Evolutionary conservation across 2,113 vertebrate species (phyloP).

Genomic region (Micronycteris hirsuta): DNA sequence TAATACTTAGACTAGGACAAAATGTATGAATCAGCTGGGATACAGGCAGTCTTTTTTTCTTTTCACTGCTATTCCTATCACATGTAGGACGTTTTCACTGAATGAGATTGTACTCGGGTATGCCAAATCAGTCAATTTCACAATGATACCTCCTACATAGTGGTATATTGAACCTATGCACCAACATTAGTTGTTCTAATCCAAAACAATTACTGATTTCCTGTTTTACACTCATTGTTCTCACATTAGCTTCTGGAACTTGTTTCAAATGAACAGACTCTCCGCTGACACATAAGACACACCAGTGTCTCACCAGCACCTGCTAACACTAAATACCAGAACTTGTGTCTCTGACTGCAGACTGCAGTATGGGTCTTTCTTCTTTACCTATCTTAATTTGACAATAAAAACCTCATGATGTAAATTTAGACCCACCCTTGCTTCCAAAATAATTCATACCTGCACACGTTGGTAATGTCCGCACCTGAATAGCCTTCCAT

Average conservation of each 20-base stretch:
- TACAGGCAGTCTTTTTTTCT: not conserved
- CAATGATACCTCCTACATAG: not conserved
- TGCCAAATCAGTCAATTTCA: not conserved
- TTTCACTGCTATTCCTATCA: not conserved
- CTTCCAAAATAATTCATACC: constrained; percentile 79
- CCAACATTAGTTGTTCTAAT: not conserved
- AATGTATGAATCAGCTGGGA: not conserved
- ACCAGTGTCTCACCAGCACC: not conserved
- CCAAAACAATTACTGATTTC: not conserved
- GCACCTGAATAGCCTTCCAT: constrained; percentile 98
- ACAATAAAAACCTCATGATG: not conserved
- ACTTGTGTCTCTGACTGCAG: not conserved
- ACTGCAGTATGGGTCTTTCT: not conserved
- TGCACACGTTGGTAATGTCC: constrained; percentile 98
- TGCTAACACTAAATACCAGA: not conserved
- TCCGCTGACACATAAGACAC: not conserved
- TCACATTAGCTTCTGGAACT: not conserved
- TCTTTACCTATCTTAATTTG: not conserved
- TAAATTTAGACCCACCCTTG: not conserved
- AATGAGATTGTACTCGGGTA: not conserved
- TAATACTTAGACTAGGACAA: not conserved
- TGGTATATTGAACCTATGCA: not conserved
- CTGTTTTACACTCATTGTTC: not conserved
- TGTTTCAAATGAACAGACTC: not conserved
- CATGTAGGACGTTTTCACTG: not conserved